phyloP scores from a whole-genome alignment of 2,888 invertebrate species.

The Ormyrus thymus region DNA sequence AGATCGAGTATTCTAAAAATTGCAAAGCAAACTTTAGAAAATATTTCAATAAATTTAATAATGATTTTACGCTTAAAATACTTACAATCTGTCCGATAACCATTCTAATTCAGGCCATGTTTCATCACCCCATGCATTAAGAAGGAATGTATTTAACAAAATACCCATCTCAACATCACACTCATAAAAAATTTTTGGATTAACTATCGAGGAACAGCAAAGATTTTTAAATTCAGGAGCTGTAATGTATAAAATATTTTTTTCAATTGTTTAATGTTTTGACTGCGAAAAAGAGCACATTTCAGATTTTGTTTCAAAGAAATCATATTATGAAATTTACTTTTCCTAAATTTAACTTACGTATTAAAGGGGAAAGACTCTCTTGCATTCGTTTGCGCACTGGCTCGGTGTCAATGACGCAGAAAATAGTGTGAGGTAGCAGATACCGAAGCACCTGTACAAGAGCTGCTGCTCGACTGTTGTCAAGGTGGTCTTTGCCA shows the following conservation, averaged over 20 bases:
- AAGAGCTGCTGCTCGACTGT: slow-evolving; percentile 65
- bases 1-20: slow-evolving; percentile 77
- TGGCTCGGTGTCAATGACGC: slow-evolving; percentile 63
- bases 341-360: slow-evolving; percentile 56
- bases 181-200: slow-evolving; percentile 81
- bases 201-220: slow-evolving; percentile 75
- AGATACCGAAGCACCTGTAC: slow-evolving; percentile 67
- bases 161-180: slow-evolving; percentile 78
- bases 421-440: slow-evolving; percentile 68
- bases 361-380: slow-evolving; percentile 63
- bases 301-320: too few relatives aligned
- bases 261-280: slow-evolving; percentile 9
- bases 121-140: slow-evolving; percentile 72
- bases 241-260: slow-evolving; percentile 58
- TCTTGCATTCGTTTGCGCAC: slow-evolving; percentile 63
- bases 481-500: slow-evolving; percentile 65
- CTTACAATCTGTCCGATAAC: slow-evolving; percentile 81
- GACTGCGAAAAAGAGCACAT: neutral
- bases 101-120: slow-evolving; percentile 85
- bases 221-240: slow-evolving; percentile 75
- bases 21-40: slow-evolving; percentile 59
- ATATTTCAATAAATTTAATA: slow-evolving; percentile 13
- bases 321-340: too few relatives aligned
- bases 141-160: slow-evolving; percentile 78
- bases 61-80: slow-evolving; percentile 56